Evolutionary conservation across 2,888 invertebrate genomes (phyloP), one percentile per base, ranked within the genome.

Genomic region (Trichacis sp.): DNA sequence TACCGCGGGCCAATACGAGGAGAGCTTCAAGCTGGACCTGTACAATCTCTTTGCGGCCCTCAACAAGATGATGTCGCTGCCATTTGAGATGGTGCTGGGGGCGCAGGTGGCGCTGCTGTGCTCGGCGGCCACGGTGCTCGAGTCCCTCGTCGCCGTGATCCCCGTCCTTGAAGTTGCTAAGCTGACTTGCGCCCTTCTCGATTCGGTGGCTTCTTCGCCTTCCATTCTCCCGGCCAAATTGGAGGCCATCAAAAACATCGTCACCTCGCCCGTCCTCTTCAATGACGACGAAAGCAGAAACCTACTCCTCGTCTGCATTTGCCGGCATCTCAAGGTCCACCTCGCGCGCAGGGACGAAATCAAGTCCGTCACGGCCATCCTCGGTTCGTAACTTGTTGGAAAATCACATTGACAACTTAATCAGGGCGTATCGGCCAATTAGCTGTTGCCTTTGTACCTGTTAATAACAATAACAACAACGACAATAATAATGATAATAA

Each of bases 1-100:
- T 0, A 95, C 94, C 0, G 94, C 93, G 6, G 95, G 94, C 0
- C 93, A 94, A 83, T 94, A 93, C 78, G 95, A 95, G 78, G 96
- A 96, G 77, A 93, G 92, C 75, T 96, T 96, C 80, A 87, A 92
- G 8, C 83, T 92, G 12, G 95, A 96, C 79, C 88, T 96, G 12
- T 90, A 94, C 70, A 91, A 92, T 40, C 91, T 96, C 0, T 90
- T 96, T 70, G 88, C 89, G 1, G 92, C 94, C 0, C 86, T 96
- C 43, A 93, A 93, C 77, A 90, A 91, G 61, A 91, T 96, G 89
- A 80, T 93, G 52, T 86, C 88, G 0, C 88, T 92, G 38, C 89
- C 90, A 6, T 89, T 91, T 71, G 92, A 92, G 46, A 90, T 92
- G 74, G 89, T 95, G 51, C 88, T 93, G 50, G 90, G 91, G 5